Conservation (phyloP, 2,797 vertebrate species). For the Paratrypauchen microcephalus region DNA sequence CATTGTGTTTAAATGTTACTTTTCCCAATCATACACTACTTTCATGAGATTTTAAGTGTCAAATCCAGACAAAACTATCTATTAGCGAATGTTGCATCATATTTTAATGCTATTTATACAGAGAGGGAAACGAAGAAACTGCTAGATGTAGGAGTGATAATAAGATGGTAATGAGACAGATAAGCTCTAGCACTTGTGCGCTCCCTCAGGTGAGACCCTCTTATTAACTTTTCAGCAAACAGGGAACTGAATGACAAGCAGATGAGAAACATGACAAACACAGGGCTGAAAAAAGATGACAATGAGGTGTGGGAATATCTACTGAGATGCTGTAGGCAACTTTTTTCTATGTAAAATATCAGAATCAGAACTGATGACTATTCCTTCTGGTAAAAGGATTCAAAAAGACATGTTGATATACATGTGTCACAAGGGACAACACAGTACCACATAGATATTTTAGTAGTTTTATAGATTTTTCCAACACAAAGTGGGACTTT, state of each 20-base stretch:
- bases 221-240: constrained; percentile 65
- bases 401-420: not conserved
- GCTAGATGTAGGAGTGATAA: constrained; percentile 57
- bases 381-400: not conserved
- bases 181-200: constrained; percentile 56
- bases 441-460: not conserved
- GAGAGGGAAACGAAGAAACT: constrained; percentile 34
- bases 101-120: constrained; percentile 35
- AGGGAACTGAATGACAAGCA: constrained; percentile 44
- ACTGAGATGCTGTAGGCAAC: not conserved
- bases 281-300: constrained; percentile 11
- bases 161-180: constrained; percentile 71
- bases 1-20: not conserved
- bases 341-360: too few species aligned
- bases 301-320: not conserved
- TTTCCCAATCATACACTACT: not conserved
- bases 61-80: constrained; percentile 12
- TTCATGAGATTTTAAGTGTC: not conserved
- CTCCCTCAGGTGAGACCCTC: constrained; percentile 67
- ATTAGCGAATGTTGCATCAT: constrained; percentile 35
- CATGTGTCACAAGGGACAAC: not conserved
- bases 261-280: constrained; percentile 32
- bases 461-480: constrained; percentile 5
- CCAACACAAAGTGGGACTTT: not conserved
- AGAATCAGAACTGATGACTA: not conserved